Percentiles rank a stretch among this genome's conserved stretches.
Evolutionary conservation across 2,113 vertebrate genomes (phyloP).

Genomic region (Alaudala cheleensis): DNA sequence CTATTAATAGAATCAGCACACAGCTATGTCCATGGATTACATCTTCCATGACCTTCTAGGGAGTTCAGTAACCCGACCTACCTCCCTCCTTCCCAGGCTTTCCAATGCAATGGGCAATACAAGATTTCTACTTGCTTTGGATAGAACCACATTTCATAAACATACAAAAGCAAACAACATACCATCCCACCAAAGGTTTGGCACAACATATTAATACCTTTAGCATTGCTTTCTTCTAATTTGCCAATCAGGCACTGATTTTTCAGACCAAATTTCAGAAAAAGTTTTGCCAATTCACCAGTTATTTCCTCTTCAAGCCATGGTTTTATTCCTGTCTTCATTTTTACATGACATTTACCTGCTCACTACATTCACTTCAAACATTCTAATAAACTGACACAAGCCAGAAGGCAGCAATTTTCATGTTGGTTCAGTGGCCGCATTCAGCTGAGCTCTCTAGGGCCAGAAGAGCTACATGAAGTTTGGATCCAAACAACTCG

Average conservation of each 20-base stretch:
- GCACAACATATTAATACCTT: neutral
- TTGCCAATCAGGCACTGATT: neutral
- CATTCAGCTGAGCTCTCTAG: neutral
- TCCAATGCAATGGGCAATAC: neutral
- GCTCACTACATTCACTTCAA: neutral
- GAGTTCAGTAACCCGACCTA: neutral
- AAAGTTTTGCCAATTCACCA: neutral
- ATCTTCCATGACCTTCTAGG: neutral
- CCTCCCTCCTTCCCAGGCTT: neutral
- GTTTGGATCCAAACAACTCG: neutral
- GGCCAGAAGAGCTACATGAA: neutral
- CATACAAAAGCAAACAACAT: neutral
- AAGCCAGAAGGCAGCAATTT: neutral
- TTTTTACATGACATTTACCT: neutral
- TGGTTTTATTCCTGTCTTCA: neutral
- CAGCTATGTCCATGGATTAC: neutral
- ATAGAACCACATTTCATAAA: neutral
- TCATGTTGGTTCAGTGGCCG: neutral
- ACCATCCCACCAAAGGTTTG: neutral
- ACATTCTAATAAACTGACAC: neutral
- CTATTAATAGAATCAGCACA: constrained; percentile 9
- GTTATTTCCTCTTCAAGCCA: neutral
- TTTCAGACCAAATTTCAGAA: neutral
- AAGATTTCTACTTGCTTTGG: neutral
- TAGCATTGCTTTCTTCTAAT: neutral